phyloP scores from a whole-genome alignment of 2,797 vertebrate species.

The Sebastes melanostomus region DNA sequence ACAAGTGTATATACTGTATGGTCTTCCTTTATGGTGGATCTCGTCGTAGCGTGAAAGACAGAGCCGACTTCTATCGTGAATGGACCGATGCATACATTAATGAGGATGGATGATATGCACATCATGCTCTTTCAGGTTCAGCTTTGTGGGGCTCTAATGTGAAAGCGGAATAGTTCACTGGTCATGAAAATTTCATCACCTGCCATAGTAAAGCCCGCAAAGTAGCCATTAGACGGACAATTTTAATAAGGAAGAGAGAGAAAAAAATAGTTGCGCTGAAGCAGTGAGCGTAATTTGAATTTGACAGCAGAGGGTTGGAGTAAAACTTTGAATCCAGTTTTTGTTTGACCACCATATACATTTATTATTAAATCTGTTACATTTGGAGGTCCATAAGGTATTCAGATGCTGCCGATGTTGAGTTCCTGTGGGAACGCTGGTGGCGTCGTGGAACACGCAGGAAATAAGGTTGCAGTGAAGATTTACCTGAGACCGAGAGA shows the following conservation, averaged over 20 bases:
- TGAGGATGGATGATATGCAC: conserved; percentile 58
- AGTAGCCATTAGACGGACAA: conserved; percentile 65
- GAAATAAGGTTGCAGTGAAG: not conserved
- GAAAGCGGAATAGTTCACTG: conserved; percentile 67
- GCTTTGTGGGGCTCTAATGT: conserved; percentile 51
- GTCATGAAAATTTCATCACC: conserved; percentile 70
- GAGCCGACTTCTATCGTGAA: conserved; percentile 21
- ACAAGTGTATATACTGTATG: conserved; percentile 21
- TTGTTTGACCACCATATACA: conserved; percentile 1
- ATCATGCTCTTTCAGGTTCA: conserved; percentile 58
- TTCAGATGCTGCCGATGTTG: not conserved
- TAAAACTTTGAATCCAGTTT: conserved; percentile 40
- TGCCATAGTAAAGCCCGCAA: conserved; percentile 53
- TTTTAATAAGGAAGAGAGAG: conserved; percentile 61
- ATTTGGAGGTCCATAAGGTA: not conserved
- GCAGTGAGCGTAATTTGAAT: conserved; percentile 43
- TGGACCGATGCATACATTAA: conserved; percentile 68
- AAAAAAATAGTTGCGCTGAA: conserved; percentile 20
- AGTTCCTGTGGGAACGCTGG: conserved; percentile 9
- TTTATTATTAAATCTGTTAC: conserved; percentile 26
- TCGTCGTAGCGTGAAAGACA: conserved; percentile 30
- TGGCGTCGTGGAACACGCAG: not conserved
- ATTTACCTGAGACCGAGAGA: not conserved
- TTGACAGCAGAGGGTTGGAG: conserved; percentile 23
- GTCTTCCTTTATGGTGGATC: conserved; percentile 21